Percentiles rank a stretch among this genome's conserved stretches.
Evolutionary conservation across 2,888 invertebrate genomes (phyloP).

Genomic region (Macrophya annulata): DNA sequence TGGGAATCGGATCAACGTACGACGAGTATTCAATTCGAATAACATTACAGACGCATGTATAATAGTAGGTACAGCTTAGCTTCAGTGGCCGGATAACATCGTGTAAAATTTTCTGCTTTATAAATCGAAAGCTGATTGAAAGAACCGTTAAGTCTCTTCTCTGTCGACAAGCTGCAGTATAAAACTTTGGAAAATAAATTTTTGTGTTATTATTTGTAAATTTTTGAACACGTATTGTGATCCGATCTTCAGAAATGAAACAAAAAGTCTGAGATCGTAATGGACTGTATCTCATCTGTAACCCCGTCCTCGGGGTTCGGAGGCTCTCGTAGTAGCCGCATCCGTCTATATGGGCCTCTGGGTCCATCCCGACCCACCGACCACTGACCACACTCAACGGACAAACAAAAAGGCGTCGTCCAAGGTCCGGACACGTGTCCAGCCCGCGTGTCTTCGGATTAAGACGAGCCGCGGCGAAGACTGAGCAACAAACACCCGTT

Average conservation of each 20-base stretch:
- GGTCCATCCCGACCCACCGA: slow-evolving; percentile 61
- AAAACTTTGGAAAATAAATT: neutral
- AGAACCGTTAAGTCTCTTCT: neutral
- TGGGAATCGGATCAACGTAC: slow-evolving; percentile 67
- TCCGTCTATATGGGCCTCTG: slow-evolving; percentile 55
- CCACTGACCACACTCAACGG: slow-evolving; percentile 65
- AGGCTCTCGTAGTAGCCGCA: slow-evolving; percentile 26
- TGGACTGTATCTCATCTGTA: slow-evolving; percentile 54
- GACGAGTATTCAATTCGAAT: neutral
- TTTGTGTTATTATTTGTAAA: too few relatives aligned
- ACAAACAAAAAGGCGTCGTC: slow-evolving; percentile 60
- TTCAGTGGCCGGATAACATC: neutral
- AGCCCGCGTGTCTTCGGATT: slow-evolving; percentile 71
- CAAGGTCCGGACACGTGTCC: slow-evolving; percentile 65
- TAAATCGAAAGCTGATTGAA: neutral
- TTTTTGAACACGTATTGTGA: neutral
- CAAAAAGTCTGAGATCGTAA: slow-evolving; percentile 38
- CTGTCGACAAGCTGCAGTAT: neutral
- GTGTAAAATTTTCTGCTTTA: neutral
- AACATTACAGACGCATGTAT: neutral
- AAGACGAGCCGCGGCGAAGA: slow-evolving; percentile 64
- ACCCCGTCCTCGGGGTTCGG: slow-evolving; percentile 25
- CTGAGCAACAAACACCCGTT: slow-evolving; percentile 62
- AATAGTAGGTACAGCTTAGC: neutral
- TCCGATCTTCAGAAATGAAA: slow-evolving; percentile 4